A percentile compares a stretch with the other conserved stretches of the same genome.
Evolutionary conservation across 1,140 invertebrate species (phyloP).

Genomic region (Cydia amplana): DNA sequence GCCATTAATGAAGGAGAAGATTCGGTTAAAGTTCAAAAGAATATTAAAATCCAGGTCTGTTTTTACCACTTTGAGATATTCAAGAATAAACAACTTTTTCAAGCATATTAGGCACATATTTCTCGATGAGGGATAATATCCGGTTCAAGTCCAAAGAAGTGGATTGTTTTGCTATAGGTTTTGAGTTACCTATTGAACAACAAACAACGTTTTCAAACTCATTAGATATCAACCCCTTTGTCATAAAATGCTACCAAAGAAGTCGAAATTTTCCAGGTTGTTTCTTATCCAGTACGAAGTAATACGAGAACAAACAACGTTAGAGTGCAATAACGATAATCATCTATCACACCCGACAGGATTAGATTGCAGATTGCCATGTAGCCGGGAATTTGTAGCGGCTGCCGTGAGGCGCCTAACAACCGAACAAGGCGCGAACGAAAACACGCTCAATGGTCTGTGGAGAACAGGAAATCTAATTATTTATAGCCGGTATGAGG

Average conservation of each 20-base stretch:
- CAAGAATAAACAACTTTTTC: not conserved
- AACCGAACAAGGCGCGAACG: slow-evolving; percentile 12
- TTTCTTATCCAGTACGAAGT: not conserved
- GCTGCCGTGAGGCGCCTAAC: slow-evolving; percentile 8
- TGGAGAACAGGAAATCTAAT: slow-evolving; percentile 21
- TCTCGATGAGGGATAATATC: too few relatives aligned
- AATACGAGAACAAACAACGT: not conserved
- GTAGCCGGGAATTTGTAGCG: slow-evolving; percentile 1
- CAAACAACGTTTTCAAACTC: too few relatives aligned
- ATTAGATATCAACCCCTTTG: too few relatives aligned
- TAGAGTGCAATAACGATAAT: not conserved
- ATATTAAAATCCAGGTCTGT: not conserved
- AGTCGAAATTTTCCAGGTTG: not conserved
- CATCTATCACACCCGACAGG: slow-evolving; percentile 7
- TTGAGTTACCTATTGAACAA: too few relatives aligned
- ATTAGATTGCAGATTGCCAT: slow-evolving; percentile 10
- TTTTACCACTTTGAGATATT: not conserved
- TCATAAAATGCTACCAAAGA: too few relatives aligned
- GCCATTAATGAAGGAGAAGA: too few relatives aligned
- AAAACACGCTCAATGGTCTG: slow-evolving; percentile 15
- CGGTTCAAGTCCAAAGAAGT: too few relatives aligned
- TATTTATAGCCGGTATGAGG: slow-evolving; percentile 5
- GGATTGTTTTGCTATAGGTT: too few relatives aligned
- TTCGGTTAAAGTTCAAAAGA: not conserved
- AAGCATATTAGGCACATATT: too few relatives aligned